These are phyloP conservation scores for Lepidocyrtinus sp. DNA, from an alignment of 2,888 invertebrate genomes.

Conservation along the genomic window DNA sequence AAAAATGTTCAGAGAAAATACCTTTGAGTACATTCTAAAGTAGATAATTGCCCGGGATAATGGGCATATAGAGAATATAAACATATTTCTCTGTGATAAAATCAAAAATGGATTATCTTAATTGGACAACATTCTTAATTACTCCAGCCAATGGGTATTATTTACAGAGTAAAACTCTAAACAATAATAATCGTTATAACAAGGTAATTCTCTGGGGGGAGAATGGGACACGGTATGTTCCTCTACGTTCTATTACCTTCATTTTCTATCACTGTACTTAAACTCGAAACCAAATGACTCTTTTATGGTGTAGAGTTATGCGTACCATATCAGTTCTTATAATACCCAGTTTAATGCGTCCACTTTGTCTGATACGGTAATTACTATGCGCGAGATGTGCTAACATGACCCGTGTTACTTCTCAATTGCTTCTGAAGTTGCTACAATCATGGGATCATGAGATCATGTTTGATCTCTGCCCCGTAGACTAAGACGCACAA, in stretches of 20 bases:
- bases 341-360: conserved; percentile 37
- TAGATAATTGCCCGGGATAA: neutral
- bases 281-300: no score
- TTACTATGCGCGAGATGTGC: conserved; percentile 34
- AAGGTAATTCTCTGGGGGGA: neutral
- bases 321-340: no score
- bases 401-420: neutral
- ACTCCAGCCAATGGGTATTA: conserved; percentile 35
- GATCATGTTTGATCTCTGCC: neutral
- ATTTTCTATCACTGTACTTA: no score
- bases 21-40: no score
- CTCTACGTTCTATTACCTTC: no score
- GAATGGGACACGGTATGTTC: neutral
- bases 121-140: conserved; percentile 61
- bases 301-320: no score
- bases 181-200: neutral
- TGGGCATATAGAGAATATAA: no score
- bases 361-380: conserved; percentile 54
- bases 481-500: no score
- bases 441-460: neutral
- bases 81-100: neutral
- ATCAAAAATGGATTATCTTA: conserved; percentile 48
- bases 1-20: neutral
- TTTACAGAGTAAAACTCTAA: neutral
- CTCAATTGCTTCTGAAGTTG: neutral